phyloP scores from a whole-genome alignment of 23 tunicate genomes.

The Trididemnum miniatum region DNA sequence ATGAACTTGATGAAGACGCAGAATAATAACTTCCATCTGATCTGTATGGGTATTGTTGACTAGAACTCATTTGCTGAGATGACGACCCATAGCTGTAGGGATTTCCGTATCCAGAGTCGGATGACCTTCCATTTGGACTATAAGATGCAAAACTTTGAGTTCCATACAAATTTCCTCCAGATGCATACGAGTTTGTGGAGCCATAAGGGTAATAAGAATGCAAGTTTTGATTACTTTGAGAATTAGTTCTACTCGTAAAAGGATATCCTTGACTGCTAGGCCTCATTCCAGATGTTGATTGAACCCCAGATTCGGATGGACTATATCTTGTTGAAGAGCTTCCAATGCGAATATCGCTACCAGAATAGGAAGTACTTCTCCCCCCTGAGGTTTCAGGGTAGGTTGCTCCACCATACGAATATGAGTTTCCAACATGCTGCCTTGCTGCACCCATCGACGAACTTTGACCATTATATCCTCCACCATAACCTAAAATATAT shows the following conservation, averaged over 20 bases:
- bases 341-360: slow-evolving; percentile 26
- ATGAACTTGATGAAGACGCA: background rate
- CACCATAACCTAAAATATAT: background rate
- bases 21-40: background rate
- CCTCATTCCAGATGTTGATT: background rate
- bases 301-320: background rate
- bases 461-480: background rate
- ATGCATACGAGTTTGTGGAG: background rate
- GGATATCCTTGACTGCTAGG: background rate
- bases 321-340: slow-evolving; percentile 25
- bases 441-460: no score
- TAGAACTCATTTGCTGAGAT: no score
- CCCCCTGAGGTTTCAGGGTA: background rate
- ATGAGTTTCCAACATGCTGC: background rate
- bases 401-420: background rate
- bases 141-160: background rate
- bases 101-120: background rate
- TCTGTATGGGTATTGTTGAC: no score
- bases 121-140: background rate
- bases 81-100: background rate
- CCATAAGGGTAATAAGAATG: background rate
- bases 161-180: background rate
- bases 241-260: no score
- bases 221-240: background rate
- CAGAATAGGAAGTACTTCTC: slow-evolving; percentile 4